Base-by-base conservation (phyloP, 2,888 invertebrate genomes). In the Eucera pruinosa region DNA sequence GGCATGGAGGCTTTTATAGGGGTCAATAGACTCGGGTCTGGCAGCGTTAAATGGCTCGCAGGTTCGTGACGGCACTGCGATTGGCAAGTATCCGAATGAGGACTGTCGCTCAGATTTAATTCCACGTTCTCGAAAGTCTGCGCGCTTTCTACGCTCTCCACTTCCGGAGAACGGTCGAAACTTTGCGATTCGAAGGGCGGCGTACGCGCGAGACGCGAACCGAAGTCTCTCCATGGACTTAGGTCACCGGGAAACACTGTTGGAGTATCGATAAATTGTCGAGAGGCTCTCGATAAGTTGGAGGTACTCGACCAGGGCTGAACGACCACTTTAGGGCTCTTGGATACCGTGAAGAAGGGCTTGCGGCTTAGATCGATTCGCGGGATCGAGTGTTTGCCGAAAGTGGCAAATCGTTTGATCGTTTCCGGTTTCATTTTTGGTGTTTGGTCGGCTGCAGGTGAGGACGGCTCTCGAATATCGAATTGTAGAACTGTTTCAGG, bases 301-400 rank as follows among this genome's bases (percentile, higher is more conserved):
- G 89, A 89, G n/a, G 90, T 87, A 70, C 91, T 91, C 3, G 92
- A 89, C 90, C 91, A 91, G 7, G 91, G 91, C 33, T 88, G 89
- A 11, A 90, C 69, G 64, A 82, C 81, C 6, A 89, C 66, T 48
- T 83, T 88, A 0, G 89, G 43, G 0, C 86, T 71, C 41, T 85
- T 88, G 0, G 81, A 66, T 9, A 84, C 20, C 0, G 85, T 76
- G 41, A 90, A 85, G 58, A 91, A 90, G 2, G 90, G 88, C 57
- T 87, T 89, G 15, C 90, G 89, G 25, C 69, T 85, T 18, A 30
- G 41, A 5, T 89, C 88, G 5, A 80, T 33, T 36, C 87, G 87
- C 4, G 84, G 81, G 0, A 85, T 68, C 1, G 87, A 61, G 18
- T 65, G 57, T 7, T 80, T 87, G 0, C 85, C 81, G 23, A 85